Evolutionary conservation across 2,888 invertebrate genomes (phyloP).

Genomic region (Sminthurides aquaticus): DNA sequence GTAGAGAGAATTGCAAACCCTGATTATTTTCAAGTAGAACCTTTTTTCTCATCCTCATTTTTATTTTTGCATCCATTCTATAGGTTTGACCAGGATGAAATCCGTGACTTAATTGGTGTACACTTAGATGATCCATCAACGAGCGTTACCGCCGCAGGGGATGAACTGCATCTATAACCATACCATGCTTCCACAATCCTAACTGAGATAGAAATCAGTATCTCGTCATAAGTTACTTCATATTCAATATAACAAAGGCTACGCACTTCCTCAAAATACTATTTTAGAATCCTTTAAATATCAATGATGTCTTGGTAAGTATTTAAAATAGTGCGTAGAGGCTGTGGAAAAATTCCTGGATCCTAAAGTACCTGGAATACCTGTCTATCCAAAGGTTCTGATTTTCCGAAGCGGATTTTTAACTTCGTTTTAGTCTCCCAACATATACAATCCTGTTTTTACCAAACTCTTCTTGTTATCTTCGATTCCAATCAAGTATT

Average conservation of each 20-base stretch:
- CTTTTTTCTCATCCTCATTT: neutral
- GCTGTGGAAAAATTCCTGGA: neutral
- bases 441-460: slow-evolving; percentile 6
- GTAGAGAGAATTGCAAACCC: neutral
- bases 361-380: slow-evolving; percentile 20
- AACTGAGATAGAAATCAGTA: slow-evolving; percentile 3
- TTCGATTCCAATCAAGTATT: slow-evolving; percentile 4
- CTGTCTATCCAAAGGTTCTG: slow-evolving; percentile 15
- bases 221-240: slow-evolving; percentile 7
- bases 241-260: too few relatives aligned
- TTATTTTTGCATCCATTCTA: slow-evolving; percentile 11
- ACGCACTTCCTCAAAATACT: too few relatives aligned
- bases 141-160: slow-evolving; percentile 33
- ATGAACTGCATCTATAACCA: slow-evolving; percentile 42
- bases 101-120: slow-evolving; percentile 74
- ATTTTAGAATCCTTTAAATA: too few relatives aligned
- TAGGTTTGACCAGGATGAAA: slow-evolving; percentile 72
- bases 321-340: neutral
- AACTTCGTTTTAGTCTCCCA: slow-evolving; percentile 6
- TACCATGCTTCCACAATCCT: slow-evolving; percentile 23
- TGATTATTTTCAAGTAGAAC: neutral
- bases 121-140: slow-evolving; percentile 53
- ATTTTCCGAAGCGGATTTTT: slow-evolving; percentile 6
- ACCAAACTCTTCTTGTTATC: neutral
- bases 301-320: too few relatives aligned